phyloP scores from a whole-genome alignment of 2,797 vertebrate species.

The Oreochromis grahami region DNA sequence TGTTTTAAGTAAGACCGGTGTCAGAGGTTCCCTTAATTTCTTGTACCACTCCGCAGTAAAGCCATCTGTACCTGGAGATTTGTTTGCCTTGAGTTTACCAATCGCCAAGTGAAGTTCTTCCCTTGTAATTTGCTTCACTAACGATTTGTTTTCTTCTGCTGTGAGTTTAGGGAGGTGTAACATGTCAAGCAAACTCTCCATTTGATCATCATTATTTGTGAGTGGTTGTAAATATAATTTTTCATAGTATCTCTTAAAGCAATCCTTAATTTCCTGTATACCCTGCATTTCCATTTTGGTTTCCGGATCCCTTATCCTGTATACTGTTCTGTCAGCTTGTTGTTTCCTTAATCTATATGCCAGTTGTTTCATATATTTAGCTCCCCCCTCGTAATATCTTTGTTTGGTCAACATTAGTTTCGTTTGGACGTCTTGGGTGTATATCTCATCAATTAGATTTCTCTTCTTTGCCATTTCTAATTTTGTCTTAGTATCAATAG shows the following conservation, averaged over 20 bases:
- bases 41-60: accelerated
- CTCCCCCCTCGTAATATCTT: no score
- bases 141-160: background rate
- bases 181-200: no score
- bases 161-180: no score
- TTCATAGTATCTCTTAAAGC: background rate
- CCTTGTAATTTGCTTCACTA: no score
- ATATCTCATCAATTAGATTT: accelerated
- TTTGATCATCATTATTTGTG: accelerated
- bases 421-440: accelerated
- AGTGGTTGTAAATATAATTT: accelerated
- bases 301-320: accelerated
- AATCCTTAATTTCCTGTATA: background rate
- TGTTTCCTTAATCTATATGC: background rate
- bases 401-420: no score
- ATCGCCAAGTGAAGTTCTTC: accelerated
- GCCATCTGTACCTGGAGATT: no score
- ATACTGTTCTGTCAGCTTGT: background rate
- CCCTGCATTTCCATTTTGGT: background rate
- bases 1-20: background rate
- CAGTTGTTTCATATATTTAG: no score
- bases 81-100: no score
- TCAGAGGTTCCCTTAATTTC: accelerated
- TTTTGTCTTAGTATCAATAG: no score
- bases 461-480: no score